Percentiles rank a stretch among this genome's conserved stretches.
Evolutionary conservation across 2,113 vertebrate species (phyloP).

Genomic region (Vanacampus margaritifer): DNA sequence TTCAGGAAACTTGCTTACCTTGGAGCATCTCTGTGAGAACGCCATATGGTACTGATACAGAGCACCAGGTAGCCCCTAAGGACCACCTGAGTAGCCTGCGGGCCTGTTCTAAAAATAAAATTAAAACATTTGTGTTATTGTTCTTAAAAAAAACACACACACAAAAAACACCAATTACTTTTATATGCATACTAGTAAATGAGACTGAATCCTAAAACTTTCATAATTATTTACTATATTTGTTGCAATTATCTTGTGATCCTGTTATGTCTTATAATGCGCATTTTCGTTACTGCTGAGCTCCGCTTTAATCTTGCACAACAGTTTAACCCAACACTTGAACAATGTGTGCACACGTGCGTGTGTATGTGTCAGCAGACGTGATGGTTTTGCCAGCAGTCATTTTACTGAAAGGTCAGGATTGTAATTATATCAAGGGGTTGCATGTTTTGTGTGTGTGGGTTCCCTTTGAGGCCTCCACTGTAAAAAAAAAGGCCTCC

Average conservation of each 20-base stretch:
- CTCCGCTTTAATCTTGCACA: neutral
- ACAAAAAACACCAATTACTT: no score
- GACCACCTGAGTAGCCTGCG: no score
- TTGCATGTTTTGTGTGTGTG: conserved; percentile 4
- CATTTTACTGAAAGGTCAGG: conserved; percentile 51
- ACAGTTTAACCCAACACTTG: neutral
- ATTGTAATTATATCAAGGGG: conserved; percentile 49
- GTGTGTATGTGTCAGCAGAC: neutral
- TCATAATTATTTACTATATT: neutral
- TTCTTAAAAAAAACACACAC: no score
- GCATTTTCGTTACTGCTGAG: neutral
- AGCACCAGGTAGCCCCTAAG: no score
- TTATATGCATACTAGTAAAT: no score
- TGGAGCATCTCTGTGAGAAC: no score
- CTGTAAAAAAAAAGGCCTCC: conserved; percentile 26
- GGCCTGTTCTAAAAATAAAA: no score
- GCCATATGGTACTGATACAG: no score
- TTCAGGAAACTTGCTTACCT: no score
- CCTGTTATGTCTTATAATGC: neutral
- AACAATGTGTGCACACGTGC: neutral
- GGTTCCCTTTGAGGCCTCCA: conserved; percentile 3
- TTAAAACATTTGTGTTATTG: no score
- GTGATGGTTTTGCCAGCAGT: conserved; percentile 15
- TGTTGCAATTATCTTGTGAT: neutral
- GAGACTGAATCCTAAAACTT: neutral